Percentiles rank a stretch among this genome's conserved stretches.
Evolutionary conservation across 92 coral and sea anemone genomes (phyloP).

Genomic region (Parazoanthus darwini): DNA sequence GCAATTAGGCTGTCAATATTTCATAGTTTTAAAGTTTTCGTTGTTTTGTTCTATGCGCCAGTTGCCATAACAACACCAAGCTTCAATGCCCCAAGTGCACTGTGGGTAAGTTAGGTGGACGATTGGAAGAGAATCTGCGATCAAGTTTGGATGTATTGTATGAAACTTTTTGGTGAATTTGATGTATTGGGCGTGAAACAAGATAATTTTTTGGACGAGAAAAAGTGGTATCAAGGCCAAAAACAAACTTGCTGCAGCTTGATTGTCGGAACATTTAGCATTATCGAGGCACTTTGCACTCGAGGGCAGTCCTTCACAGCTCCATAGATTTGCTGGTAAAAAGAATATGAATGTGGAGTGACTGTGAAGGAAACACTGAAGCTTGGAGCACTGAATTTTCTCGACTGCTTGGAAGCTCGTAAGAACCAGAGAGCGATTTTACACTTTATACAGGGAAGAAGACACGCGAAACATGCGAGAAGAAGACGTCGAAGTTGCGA

Average conservation of each 20-base stretch:
- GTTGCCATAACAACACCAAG: conserved; percentile 41
- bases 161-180: background rate
- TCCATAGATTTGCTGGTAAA: background rate
- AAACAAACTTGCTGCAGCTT: conserved; percentile 18
- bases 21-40: no score
- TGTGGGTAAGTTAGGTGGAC: conserved; percentile 43
- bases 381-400: background rate
- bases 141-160: background rate
- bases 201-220: background rate
- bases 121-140: conserved; percentile 10
- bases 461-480: conserved; percentile 72
- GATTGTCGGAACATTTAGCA: conserved; percentile 21
- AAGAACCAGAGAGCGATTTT: background rate
- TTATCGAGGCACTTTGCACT: conserved; percentile 9
- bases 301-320: no score
- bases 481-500: conserved; percentile 99
- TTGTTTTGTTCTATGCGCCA: conserved; percentile 8
- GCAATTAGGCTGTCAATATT: no score
- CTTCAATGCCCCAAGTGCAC: conserved; percentile 37
- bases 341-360: conserved; percentile 15
- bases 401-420: background rate
- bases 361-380: background rate
- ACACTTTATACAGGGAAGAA: conserved; percentile 8
- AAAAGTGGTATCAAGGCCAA: background rate
- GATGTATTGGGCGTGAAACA: background rate